A percentile compares a stretch with the other conserved stretches of the same genome.
Evolutionary conservation across 2,797 vertebrate species (phyloP).

Genomic region (Pteronotus mesoamericanus): DNA sequence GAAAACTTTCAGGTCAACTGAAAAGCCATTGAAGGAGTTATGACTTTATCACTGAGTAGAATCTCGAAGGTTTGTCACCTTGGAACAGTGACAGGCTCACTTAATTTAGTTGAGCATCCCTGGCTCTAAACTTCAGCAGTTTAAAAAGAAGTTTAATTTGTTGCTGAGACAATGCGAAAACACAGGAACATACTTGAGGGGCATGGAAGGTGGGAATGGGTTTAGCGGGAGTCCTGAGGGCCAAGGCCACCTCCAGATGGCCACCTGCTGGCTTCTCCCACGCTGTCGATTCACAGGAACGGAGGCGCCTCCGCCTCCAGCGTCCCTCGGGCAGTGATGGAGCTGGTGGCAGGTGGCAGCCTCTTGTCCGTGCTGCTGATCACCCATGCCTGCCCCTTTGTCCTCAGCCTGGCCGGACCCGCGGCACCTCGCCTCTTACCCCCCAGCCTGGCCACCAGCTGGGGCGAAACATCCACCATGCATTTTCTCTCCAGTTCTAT

Average conservation of each 20-base stretch:
- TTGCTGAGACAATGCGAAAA: neutral
- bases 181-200: too few relatives aligned
- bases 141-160: neutral
- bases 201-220: neutral
- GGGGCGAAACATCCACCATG: constrained; percentile 83
- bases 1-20: neutral
- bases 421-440: constrained; percentile 75
- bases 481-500: constrained; percentile 87
- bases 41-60: neutral
- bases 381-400: constrained; percentile 80
- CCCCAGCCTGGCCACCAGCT: neutral
- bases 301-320: accelerated
- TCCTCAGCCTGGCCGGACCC: constrained; percentile 84
- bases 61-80: neutral
- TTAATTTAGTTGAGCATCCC: neutral
- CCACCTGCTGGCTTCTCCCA: neutral
- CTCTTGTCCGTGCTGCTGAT: constrained; percentile 82
- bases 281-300: neutral
- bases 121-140: neutral
- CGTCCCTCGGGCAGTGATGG: constrained; percentile 23
- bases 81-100: neutral
- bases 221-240: neutral
- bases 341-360: constrained; percentile 77
- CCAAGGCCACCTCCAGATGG: too few relatives aligned
- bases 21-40: neutral